Conservation (phyloP, 2,113 vertebrate species). For the Atlantisia rogersi region DNA sequence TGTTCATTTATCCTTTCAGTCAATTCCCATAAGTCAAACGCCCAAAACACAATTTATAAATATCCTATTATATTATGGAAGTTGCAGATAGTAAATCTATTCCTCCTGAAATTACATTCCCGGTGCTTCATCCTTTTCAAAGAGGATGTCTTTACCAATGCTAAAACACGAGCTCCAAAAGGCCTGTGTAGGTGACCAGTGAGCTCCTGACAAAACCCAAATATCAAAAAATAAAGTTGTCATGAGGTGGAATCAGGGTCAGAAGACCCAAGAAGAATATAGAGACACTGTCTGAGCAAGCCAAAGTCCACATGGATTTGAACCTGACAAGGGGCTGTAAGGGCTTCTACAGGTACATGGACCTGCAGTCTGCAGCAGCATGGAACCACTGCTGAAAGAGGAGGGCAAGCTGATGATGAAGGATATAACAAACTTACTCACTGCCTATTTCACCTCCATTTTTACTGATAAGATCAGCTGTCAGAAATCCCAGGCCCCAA, state of each 20-base stretch:
- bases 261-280: neutral
- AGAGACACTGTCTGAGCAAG: neutral
- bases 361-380: neutral
- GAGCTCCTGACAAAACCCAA: neutral
- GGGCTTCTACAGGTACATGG: neutral
- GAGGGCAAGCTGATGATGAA: neutral
- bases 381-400: neutral
- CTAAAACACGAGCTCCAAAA: neutral
- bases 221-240: neutral
- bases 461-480: neutral
- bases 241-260: neutral
- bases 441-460: neutral
- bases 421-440: neutral
- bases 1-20: neutral
- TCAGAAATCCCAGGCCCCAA: neutral
- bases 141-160: neutral
- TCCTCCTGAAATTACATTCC: neutral
- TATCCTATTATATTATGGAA: neutral
- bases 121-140: neutral
- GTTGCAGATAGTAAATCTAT: neutral
- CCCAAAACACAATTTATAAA: neutral
- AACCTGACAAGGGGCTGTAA: neutral
- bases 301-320: neutral
- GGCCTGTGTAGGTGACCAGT: neutral
- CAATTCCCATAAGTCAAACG: neutral